Evolutionary conservation across 2,797 vertebrate species (phyloP).

Genomic region (Neopelma chrysocephalum): DNA sequence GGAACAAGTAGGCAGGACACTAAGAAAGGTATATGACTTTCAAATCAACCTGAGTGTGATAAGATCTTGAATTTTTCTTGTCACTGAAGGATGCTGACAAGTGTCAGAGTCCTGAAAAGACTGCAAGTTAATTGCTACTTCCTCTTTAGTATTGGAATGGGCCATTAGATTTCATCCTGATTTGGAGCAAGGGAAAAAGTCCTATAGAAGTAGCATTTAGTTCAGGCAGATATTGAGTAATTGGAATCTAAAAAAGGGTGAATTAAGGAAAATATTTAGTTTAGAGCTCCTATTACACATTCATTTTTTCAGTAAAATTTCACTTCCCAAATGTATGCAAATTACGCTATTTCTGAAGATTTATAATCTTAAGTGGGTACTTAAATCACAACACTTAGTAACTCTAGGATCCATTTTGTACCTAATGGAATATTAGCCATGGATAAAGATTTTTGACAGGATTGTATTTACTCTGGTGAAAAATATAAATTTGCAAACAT

Average conservation of each 20-base stretch:
- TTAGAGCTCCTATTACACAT: neutral
- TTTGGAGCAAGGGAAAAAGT: neutral
- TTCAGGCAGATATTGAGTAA: neutral
- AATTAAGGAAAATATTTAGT: neutral
- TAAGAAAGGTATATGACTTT: constrained; percentile 43
- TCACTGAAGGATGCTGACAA: neutral
- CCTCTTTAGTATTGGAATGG: neutral
- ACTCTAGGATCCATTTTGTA: neutral
- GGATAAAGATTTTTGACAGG: neutral
- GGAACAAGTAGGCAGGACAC: constrained; percentile 20
- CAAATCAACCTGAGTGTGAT: neutral
- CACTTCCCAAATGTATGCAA: neutral
- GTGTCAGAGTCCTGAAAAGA: neutral
- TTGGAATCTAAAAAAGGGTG: neutral
- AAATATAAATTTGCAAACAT: neutral
- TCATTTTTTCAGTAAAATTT: neutral
- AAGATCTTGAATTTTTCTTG: neutral
- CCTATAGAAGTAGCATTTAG: neutral
- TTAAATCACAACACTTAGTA: neutral
- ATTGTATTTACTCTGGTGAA: neutral
- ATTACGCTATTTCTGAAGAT: neutral
- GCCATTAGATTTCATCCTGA: neutral
- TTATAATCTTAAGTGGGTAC: neutral
- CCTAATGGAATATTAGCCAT: neutral
- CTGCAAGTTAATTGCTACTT: neutral